A percentile compares a stretch with the other conserved stretches of the same genome.
Conservation (phyloP, 2,113 vertebrate species). For the Orthonyx spaldingii region DNA sequence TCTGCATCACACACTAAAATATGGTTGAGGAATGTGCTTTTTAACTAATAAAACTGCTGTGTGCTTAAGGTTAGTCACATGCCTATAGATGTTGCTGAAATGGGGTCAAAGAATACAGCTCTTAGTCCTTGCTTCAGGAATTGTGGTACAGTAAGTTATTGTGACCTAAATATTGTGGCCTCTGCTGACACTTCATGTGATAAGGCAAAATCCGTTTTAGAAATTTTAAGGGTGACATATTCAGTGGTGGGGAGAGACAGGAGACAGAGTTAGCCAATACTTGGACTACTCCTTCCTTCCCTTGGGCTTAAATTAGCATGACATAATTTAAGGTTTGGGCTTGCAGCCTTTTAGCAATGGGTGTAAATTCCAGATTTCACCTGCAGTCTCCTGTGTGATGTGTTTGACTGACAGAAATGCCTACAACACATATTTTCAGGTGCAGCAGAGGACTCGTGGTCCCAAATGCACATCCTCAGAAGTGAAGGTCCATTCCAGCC, state of each 20-base stretch:
- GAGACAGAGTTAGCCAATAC: neutral
- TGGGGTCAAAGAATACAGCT: neutral
- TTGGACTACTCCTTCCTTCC: neutral
- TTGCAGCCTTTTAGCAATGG: neutral
- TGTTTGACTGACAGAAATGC: neutral
- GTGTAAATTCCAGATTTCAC: neutral
- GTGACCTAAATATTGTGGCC: neutral
- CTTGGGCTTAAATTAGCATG: neutral
- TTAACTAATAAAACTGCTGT: neutral
- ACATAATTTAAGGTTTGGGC: neutral
- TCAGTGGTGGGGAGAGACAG: neutral
- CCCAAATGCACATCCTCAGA: neutral
- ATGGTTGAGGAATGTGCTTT: neutral
- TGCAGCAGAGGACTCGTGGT: fast-evolving
- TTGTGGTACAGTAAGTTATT: neutral
- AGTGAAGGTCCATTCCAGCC: neutral
- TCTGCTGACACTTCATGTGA: neutral
- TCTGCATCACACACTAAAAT: neutral
- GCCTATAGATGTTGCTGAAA: neutral
- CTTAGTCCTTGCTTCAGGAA: neutral
- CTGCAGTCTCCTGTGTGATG: neutral
- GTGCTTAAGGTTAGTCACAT: neutral
- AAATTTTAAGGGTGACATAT: neutral
- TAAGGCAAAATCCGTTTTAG: neutral
- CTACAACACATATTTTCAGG: neutral